Percentiles rank a stretch among this genome's conserved stretches.
These are phyloP conservation scores for Temnothorax rugatulus DNA, from an alignment of 2,888 invertebrate species.

Conservation along the genomic window DNA sequence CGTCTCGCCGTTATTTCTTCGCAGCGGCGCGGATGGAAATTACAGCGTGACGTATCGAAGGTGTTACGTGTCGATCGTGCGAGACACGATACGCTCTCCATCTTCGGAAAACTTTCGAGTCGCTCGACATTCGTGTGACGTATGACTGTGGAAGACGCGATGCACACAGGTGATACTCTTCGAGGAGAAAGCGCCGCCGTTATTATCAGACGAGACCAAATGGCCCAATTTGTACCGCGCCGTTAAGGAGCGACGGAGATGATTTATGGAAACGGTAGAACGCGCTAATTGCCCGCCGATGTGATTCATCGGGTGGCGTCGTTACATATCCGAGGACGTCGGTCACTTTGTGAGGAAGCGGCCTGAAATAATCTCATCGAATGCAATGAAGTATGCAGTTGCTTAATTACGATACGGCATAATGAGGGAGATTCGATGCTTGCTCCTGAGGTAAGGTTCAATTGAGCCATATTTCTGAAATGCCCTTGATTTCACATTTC, in stretches of 20 bases:
- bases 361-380: constrained; percentile 17
- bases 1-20: constrained; percentile 13
- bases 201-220: constrained; percentile 44
- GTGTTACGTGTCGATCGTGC: constrained; percentile 2
- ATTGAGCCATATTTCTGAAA: neutral
- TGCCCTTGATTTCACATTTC: neutral
- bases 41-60: neutral
- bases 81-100: neutral
- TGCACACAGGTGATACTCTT: constrained; percentile 27
- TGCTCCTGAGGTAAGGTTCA: constrained; percentile 73
- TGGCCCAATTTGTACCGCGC: constrained; percentile 46
- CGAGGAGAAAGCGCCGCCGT: constrained; percentile 63
- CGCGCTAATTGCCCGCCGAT: constrained; percentile 68
- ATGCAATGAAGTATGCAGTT: constrained; percentile 56
- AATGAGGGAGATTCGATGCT: constrained; percentile 73
- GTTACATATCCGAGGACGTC: constrained; percentile 1
- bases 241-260: constrained; percentile 55
- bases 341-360: constrained; percentile 23
- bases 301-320: constrained; percentile 62
- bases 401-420: constrained; percentile 54
- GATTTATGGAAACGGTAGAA: constrained; percentile 72
- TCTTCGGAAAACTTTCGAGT: constrained; percentile 7
- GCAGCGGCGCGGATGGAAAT: constrained; percentile 9
- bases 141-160: constrained; percentile 10
- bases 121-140: constrained; percentile 11